Percentiles rank a stretch among this genome's conserved stretches.
Evolutionary conservation across 2,797 vertebrate genomes (phyloP).

Genomic region (Sebastes cheni): DNA sequence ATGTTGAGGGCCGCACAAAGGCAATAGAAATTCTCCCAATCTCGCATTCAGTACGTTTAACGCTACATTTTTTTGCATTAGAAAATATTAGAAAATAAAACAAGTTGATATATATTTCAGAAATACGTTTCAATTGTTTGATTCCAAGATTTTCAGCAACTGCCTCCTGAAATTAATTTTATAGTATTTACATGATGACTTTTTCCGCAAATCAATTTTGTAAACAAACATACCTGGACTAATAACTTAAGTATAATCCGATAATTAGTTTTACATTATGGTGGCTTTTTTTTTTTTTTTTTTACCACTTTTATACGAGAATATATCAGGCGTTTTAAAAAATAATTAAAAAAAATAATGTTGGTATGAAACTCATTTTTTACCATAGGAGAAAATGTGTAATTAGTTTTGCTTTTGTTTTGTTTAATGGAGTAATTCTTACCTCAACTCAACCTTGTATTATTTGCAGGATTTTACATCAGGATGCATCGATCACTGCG

Average conservation of each 20-base stretch:
- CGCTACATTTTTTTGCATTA: background rate
- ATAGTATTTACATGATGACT: background rate
- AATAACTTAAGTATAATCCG: background rate
- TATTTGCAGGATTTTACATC: constrained; percentile 18
- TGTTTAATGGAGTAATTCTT: background rate
- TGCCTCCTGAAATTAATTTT: background rate
- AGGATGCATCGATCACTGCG: constrained; percentile 21
- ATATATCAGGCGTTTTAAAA: background rate
- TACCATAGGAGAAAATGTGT: background rate
- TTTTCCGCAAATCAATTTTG: background rate
- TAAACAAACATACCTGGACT: background rate
- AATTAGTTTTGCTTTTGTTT: background rate
- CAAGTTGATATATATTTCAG: background rate
- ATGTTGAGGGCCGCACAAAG: no score
- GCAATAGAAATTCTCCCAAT: no score
- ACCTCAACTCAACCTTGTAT: background rate
- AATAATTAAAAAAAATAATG: background rate
- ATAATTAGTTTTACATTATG: background rate
- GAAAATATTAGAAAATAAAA: background rate
- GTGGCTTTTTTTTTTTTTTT: background rate
- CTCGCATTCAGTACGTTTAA: background rate
- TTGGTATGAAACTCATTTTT: background rate
- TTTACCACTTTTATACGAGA: background rate
- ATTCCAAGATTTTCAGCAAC: background rate
- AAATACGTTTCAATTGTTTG: background rate